phyloP scores from a whole-genome alignment of 2,888 invertebrate genomes.

The Stenurella melanura region DNA sequence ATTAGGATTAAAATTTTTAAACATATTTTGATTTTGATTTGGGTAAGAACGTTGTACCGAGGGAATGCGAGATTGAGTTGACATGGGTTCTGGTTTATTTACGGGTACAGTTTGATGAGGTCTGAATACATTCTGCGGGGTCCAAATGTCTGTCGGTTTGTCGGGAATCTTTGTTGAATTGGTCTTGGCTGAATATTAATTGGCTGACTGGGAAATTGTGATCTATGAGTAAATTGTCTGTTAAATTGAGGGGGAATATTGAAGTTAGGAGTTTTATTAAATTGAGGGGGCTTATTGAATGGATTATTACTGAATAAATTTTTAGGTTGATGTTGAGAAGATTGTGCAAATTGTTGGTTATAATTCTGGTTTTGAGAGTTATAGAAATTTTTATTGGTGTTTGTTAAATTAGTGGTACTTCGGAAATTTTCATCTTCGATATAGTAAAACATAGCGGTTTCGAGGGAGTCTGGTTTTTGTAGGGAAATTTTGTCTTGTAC shows the following conservation, averaged over 20 bases:
- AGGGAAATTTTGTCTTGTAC: background rate
- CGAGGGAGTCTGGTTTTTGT: conserved; percentile 11
- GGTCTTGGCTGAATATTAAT: background rate
- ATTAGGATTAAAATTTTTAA: too few species aligned
- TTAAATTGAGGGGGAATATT: background rate
- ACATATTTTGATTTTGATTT: too few species aligned
- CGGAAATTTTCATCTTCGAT: conserved; percentile 6
- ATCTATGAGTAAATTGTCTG: background rate
- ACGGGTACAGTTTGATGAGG: too few species aligned
- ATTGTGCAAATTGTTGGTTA: background rate
- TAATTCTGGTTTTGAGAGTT: background rate
- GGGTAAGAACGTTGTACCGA: too few species aligned
- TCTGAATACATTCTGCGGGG: background rate
- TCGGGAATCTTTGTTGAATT: conserved; percentile 8
- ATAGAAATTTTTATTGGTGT: background rate
- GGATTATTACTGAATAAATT: background rate
- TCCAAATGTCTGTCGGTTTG: conserved; percentile 15
- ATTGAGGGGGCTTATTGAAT: background rate
- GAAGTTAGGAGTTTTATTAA: too few species aligned
- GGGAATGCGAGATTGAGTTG: background rate
- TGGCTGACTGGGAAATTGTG: conserved; percentile 27
- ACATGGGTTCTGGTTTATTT: background rate
- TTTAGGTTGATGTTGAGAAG: too few species aligned
- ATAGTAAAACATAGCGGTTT: background rate
- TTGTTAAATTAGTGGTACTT: background rate